Evolutionary conservation across 2,113 vertebrate genomes (phyloP).

Genomic region (Motacilla alba): DNA sequence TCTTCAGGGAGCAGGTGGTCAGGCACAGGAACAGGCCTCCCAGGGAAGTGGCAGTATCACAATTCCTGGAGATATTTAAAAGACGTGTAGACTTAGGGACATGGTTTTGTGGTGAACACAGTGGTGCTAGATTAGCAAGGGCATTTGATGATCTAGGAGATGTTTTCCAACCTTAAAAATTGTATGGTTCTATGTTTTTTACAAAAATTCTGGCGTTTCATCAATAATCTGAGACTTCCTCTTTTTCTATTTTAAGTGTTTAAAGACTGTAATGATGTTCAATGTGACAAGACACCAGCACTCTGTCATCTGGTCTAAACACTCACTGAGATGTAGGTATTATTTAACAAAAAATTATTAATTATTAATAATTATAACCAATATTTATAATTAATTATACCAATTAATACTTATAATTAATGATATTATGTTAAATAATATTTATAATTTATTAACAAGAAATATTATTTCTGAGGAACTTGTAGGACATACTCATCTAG

Average conservation of each 20-base stretch:
- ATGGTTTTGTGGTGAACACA: neutral
- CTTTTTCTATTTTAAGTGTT: neutral
- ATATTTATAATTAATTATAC: too few relatives aligned
- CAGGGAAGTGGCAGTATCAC: neutral
- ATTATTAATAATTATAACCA: too few relatives aligned
- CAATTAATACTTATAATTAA: too few relatives aligned
- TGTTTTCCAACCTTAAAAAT: neutral
- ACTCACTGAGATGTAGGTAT: accelerated
- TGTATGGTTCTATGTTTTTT: neutral
- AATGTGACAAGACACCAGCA: neutral
- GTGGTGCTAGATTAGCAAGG: neutral
- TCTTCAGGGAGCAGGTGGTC: too few relatives aligned
- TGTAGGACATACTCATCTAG: neutral
- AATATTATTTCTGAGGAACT: neutral
- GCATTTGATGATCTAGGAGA: neutral
- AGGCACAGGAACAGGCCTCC: neutral
- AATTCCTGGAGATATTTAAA: neutral
- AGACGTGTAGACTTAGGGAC: neutral
- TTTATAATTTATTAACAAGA: neutral
- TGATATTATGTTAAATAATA: too few relatives aligned
- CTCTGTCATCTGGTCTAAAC: neutral
- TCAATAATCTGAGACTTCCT: neutral
- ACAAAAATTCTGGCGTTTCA: neutral
- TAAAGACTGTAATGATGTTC: neutral
- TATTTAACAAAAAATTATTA: neutral